These are phyloP conservation scores for Morelia viridis DNA, from an alignment of 2,797 vertebrate species.

Conservation along the genomic window DNA sequence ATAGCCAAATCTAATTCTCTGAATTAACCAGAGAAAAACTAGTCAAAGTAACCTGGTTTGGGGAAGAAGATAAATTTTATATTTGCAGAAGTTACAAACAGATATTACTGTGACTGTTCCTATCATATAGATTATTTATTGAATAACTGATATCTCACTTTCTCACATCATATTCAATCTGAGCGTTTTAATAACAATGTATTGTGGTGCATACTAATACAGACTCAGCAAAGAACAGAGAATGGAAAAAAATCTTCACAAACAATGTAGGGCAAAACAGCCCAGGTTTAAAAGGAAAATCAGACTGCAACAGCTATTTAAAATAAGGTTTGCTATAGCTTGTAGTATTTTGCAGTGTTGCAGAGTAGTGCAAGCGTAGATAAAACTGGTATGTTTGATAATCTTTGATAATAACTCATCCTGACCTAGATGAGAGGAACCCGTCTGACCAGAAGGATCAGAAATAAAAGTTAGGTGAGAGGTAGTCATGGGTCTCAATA, in stretches of 20 bases:
- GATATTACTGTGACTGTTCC: background rate
- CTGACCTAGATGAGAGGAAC: background rate
- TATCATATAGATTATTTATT: background rate
- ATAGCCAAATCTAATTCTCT: slow-evolving; percentile 5
- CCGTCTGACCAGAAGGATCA: background rate
- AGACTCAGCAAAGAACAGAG: background rate
- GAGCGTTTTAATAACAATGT: background rate
- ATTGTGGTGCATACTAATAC: background rate
- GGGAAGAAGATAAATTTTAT: background rate
- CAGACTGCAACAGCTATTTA: background rate
- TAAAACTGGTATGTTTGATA: background rate
- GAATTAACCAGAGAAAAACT: background rate
- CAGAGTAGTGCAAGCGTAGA: background rate
- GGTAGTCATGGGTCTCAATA: background rate
- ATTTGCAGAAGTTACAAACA: background rate
- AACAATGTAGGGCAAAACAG: background rate
- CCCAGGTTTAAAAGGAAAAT: background rate
- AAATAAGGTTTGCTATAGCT: background rate
- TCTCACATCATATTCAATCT: background rate
- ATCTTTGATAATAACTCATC: background rate
- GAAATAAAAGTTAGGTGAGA: background rate
- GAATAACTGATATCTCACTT: background rate
- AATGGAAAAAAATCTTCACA: too few species aligned
- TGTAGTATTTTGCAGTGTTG: background rate
- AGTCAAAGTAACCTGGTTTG: background rate